Percentiles rank a stretch among this genome's conserved stretches.
phyloP scores from a whole-genome alignment of 1,140 invertebrate genomes.

The Orchesella cincta region DNA sequence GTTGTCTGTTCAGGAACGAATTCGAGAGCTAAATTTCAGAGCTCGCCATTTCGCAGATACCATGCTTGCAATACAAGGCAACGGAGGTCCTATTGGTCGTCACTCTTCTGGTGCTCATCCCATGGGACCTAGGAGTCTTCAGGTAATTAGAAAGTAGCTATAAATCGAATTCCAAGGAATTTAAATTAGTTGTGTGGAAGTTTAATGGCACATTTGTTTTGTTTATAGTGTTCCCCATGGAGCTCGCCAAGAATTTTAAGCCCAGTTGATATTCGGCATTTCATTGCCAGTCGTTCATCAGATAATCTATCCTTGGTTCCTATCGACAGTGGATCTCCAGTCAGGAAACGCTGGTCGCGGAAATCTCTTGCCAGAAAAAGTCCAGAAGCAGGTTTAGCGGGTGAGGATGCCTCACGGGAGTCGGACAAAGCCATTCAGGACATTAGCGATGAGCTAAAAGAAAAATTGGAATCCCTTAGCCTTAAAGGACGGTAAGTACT shows the following conservation, averaged over 20 bases:
- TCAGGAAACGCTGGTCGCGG: conserved; percentile 54
- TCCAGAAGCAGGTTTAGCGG: conserved; percentile 32
- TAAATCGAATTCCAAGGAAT: neutral
- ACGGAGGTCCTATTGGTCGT: conserved; percentile 48
- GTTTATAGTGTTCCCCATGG: conserved; percentile 60
- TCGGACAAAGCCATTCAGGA: conserved; percentile 54
- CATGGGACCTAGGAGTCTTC: conserved; percentile 54
- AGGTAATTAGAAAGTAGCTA: conserved; percentile 9
- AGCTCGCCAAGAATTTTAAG: conserved; percentile 61
- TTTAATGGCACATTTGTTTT: conserved; percentile 16
- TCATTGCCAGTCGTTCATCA: conserved; percentile 59
- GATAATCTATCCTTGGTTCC: conserved; percentile 58
- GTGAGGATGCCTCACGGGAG: conserved; percentile 50
- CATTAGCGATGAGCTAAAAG: conserved; percentile 54
- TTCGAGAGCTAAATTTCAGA: conserved; percentile 60
- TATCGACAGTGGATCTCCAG: conserved; percentile 53
- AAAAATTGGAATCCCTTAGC: conserved; percentile 53
- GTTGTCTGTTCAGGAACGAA: conserved; percentile 60
- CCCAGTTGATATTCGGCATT: conserved; percentile 60
- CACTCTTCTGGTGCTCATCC: conserved; percentile 52
- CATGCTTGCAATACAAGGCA: conserved; percentile 59
- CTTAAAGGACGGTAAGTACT: conserved; percentile 51
- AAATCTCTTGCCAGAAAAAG: conserved; percentile 52
- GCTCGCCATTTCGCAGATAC: conserved; percentile 62
- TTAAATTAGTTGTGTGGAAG: neutral